Evolutionary conservation across 2,797 vertebrate genomes (phyloP).

Genomic region (Phaenicophaeus curvirostris): DNA sequence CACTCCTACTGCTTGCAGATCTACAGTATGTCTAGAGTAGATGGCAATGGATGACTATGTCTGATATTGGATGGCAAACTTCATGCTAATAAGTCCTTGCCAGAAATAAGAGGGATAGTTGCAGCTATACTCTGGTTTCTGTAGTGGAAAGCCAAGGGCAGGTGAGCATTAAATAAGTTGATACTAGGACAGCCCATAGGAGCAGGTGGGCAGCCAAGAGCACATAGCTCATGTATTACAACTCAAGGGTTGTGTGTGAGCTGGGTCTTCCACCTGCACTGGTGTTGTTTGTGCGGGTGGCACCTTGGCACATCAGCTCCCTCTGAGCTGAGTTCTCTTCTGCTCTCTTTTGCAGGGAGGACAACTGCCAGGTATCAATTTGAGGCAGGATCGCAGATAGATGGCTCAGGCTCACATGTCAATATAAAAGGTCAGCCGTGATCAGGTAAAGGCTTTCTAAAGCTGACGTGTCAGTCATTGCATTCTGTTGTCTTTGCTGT

Average conservation of each 20-base stretch:
- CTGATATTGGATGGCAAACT: not conserved
- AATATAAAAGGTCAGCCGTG: not conserved
- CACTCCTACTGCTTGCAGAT: not conserved
- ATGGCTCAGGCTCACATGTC: fast-evolving
- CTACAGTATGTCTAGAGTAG: too few species aligned
- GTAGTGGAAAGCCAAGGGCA: not conserved
- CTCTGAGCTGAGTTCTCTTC: not conserved
- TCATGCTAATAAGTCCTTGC: fast-evolving
- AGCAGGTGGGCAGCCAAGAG: not conserved
- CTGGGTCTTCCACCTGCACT: not conserved
- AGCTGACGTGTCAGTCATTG: fast-evolving
- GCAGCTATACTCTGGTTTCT: not conserved
- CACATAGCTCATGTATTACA: fast-evolving
- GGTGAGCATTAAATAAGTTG: fast-evolving
- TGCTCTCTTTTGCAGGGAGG: fast-evolving
- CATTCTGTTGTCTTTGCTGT: not conserved
- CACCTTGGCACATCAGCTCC: not conserved
- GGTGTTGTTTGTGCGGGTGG: not conserved
- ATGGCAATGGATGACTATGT: too few species aligned
- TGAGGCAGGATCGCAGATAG: fast-evolving
- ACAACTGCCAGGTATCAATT: not conserved
- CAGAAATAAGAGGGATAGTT: fast-evolving
- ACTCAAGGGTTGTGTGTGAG: not conserved
- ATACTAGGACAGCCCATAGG: too few species aligned
- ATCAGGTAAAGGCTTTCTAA: not conserved